A percentile compares a stretch with the other conserved stretches of the same genome.
Conservation (phyloP, 37 sponge, comb jelly and placozoan genomes). For the Geodia barretti region DNA sequence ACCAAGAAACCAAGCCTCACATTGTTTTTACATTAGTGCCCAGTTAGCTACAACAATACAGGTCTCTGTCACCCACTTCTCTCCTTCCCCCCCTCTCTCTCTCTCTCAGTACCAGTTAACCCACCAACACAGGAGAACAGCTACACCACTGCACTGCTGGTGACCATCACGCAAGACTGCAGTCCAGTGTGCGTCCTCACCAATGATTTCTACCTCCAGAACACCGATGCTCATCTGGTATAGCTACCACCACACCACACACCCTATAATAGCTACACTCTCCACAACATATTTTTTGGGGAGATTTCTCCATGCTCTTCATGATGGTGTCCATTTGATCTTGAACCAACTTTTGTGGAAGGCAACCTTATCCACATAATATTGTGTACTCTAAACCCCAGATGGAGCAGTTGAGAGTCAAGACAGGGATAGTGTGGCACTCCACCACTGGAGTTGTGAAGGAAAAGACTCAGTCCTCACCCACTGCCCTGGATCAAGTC, state of each 20-base stretch:
- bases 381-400: too few species aligned
- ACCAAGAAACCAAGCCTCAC: background rate
- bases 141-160: slow-evolving; percentile 15
- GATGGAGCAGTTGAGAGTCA: background rate
- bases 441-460: background rate
- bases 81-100: background rate
- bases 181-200: slow-evolving; percentile 22
- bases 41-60: too few species aligned
- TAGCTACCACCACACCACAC: background rate
- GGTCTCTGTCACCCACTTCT: too few species aligned
- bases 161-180: slow-evolving; percentile 15
- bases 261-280: too few species aligned
- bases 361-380: too few species aligned
- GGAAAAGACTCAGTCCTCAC: background rate
- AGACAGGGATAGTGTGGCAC: slow-evolving; percentile 13
- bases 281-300: too few species aligned
- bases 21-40: too few species aligned
- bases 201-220: background rate
- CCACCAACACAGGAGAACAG: slow-evolving; percentile 10
- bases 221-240: background rate
- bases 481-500: background rate
- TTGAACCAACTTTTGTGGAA: too few species aligned
- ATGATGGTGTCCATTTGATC: too few species aligned
- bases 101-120: slow-evolving; percentile 39
- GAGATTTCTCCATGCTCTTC: too few species aligned